Evolutionary conservation across 2,113 vertebrate species (phyloP).

Genomic region (Sebastes fasciatus): DNA sequence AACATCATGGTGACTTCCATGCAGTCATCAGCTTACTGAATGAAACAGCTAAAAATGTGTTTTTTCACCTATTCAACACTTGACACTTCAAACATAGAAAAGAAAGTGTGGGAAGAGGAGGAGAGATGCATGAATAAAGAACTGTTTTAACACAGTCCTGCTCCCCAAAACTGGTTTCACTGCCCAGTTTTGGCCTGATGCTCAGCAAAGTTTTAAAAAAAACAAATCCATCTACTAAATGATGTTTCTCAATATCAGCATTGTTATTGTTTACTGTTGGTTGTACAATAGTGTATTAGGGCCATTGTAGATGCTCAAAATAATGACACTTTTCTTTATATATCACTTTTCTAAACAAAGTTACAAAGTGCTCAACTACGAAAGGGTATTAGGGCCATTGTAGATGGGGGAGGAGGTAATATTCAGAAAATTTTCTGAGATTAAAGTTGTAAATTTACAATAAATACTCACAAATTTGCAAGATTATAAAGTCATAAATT

Average conservation of each 20-base stretch:
- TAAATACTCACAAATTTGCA: too few relatives aligned
- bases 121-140: neutral
- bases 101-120: constrained; percentile 9
- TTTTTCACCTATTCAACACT: neutral
- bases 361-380: too few relatives aligned
- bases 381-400: too few relatives aligned
- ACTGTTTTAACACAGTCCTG: neutral
- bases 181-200: constrained; percentile 4
- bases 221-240: neutral
- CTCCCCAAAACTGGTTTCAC: neutral
- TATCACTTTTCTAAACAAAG: too few relatives aligned
- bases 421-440: too few relatives aligned
- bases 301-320: too few relatives aligned
- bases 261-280: neutral
- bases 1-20: neutral
- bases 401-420: too few relatives aligned
- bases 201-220: too few relatives aligned
- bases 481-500: too few relatives aligned
- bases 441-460: too few relatives aligned
- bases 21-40: neutral
- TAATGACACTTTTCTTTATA: too few relatives aligned
- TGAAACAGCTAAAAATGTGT: neutral
- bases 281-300: neutral
- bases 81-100: neutral
- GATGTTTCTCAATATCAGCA: constrained; percentile 15